phyloP scores from a whole-genome alignment of 64 coral and sea anemone genomes.

The Anthopleura sola region DNA sequence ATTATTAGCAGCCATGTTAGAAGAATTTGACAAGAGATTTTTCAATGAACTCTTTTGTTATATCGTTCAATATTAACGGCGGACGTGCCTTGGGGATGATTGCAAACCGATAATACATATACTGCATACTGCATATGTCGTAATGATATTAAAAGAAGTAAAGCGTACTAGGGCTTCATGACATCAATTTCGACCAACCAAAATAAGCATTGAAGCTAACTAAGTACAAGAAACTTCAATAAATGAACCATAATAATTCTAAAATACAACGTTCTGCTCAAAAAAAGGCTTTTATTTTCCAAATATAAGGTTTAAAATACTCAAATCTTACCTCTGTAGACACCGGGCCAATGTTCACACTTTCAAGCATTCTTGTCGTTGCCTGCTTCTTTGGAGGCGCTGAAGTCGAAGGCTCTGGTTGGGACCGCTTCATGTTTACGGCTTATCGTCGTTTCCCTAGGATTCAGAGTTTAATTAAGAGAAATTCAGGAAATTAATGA shows the following conservation, averaged over 20 bases:
- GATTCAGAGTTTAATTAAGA: not conserved
- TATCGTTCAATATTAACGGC: too few relatives aligned
- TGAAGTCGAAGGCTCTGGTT: conserved; percentile 45
- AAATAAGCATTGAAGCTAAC: not conserved
- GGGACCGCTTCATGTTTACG: conserved; percentile 51
- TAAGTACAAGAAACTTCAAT: too few relatives aligned
- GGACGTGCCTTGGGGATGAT: too few relatives aligned
- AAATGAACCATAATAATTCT: too few relatives aligned
- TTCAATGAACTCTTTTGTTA: too few relatives aligned
- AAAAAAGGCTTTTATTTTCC: not conserved
- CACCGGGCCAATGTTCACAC: conserved; percentile 57
- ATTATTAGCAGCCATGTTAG: too few relatives aligned
- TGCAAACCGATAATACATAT: too few relatives aligned
- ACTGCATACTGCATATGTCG: too few relatives aligned
- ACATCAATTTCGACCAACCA: not conserved
- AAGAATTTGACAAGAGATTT: too few relatives aligned
- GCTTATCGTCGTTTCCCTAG: not conserved
- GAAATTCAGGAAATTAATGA: not conserved
- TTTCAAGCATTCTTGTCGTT: conserved; percentile 45
- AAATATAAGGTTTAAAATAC: not conserved
- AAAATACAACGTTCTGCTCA: not conserved
- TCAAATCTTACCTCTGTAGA: conserved; percentile 53
- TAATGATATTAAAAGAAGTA: too few relatives aligned
- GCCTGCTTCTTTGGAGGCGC: conserved; percentile 51
- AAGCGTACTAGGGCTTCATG: too few relatives aligned